Evolutionary conservation across 64 coral and sea anemone genomes (phyloP).

Genomic region (Porites australiensis): DNA sequence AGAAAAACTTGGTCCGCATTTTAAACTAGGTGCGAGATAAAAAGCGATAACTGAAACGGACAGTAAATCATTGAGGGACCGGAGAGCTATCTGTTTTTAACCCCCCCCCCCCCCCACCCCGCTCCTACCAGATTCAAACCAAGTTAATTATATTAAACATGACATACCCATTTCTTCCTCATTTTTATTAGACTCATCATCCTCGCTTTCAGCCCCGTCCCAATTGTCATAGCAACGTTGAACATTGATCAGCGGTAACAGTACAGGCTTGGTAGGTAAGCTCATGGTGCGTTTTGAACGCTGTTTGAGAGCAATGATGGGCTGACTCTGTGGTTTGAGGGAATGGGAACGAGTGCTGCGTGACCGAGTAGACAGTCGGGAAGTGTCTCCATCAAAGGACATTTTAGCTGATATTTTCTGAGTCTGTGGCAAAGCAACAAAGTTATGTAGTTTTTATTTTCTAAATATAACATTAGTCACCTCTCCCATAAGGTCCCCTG

Average conservation of each 20-base stretch:
- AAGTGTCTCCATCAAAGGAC: conserved; percentile 10
- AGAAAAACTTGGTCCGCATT: too few species aligned
- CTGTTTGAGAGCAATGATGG: conserved; percentile 12
- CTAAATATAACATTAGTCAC: not conserved
- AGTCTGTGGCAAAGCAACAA: not conserved
- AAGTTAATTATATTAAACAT: too few species aligned
- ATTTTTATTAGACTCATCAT: not conserved
- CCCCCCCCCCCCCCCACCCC: too few species aligned
- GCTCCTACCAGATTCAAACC: too few species aligned
- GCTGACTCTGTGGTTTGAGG: conserved; percentile 43
- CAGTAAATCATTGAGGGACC: too few species aligned
- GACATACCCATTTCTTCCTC: conserved; percentile 29
- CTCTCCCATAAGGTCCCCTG: too few species aligned
- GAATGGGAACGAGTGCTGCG: conserved; percentile 36
- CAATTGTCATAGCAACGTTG: conserved; percentile 41
- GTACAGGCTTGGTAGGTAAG: conserved; percentile 35
- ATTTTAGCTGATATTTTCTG: not conserved
- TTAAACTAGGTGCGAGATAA: too few species aligned
- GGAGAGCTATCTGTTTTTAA: too few species aligned
- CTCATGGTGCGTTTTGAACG: conserved; percentile 52
- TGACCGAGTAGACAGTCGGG: not conserved
- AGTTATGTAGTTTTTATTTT: not conserved
- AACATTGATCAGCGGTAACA: conserved; percentile 34
- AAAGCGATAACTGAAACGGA: too few species aligned
- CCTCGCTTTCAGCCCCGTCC: not conserved